Percentiles rank a stretch among this genome's conserved stretches.
Conservation (phyloP, 2,797 vertebrate genomes). For the Streptopelia turtur region DNA sequence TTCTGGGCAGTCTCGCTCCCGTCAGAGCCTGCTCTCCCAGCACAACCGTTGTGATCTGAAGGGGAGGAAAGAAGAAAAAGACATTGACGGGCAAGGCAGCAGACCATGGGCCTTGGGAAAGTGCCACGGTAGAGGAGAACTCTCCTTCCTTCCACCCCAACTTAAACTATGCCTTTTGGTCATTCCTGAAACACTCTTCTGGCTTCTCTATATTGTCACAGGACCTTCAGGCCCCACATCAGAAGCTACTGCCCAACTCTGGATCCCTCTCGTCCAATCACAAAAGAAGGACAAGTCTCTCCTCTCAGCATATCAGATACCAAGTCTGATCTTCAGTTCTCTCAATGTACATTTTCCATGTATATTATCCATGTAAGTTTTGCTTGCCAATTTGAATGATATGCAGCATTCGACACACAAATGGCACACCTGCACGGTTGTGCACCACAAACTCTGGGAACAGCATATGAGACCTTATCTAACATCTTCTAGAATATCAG, state of each 20-base stretch:
- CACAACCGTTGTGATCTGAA: slow-evolving; percentile 40
- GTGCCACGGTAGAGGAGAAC: neutral
- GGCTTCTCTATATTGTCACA: neutral
- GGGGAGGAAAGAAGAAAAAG: slow-evolving; percentile 12
- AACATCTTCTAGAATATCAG: neutral
- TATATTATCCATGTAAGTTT: neutral
- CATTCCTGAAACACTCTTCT: neutral
- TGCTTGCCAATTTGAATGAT: neutral
- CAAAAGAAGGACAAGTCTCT: neutral
- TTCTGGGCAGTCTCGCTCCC: slow-evolving; percentile 22
- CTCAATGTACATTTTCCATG: neutral
- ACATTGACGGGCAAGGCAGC: neutral
- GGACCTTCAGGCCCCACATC: neutral
- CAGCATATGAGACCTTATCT: neutral
- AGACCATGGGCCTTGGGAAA: neutral
- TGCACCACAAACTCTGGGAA: neutral
- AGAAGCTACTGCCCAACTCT: neutral
- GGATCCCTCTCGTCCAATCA: neutral
- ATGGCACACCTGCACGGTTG: neutral
- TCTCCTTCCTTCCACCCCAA: neutral
- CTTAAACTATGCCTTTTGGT: neutral
- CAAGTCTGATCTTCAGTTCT: neutral
- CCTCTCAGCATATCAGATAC: neutral
- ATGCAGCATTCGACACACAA: neutral
- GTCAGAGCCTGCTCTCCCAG: neutral